Percentiles rank a stretch among this genome's conserved stretches.
Conservation (phyloP, 2,113 vertebrate genomes). For the Cercopithecus mona region DNA sequence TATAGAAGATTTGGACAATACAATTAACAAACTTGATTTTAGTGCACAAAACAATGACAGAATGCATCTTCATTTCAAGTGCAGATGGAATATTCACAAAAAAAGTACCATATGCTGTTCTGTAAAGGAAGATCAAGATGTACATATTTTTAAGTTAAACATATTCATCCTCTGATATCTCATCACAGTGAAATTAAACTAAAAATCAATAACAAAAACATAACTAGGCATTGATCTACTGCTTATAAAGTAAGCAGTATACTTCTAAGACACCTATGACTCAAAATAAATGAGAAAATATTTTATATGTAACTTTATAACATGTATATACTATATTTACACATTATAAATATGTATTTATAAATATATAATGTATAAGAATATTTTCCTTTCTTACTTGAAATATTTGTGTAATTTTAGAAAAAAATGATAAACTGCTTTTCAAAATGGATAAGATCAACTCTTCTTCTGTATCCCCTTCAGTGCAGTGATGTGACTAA, state of each 20-base stretch:
- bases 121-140: background rate
- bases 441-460: background rate
- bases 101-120: background rate
- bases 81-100: background rate
- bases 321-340: background rate
- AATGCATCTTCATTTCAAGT: background rate
- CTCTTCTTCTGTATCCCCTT: background rate
- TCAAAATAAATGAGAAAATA: background rate
- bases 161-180: background rate
- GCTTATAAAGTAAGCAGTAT: background rate
- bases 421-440: background rate
- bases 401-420: background rate
- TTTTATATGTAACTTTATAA: background rate
- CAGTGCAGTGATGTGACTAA: background rate
- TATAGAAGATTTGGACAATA: background rate
- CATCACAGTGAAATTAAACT: background rate
- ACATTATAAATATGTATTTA: background rate
- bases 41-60: background rate
- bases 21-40: background rate
- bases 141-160: background rate
- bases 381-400: background rate
- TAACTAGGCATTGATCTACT: background rate
- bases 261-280: background rate
- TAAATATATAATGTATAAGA: background rate
- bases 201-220: background rate